Percentiles rank a stretch among this genome's conserved stretches.
Conservation (phyloP, 1,140 invertebrate genomes). For the Eurosta solidaginis region DNA sequence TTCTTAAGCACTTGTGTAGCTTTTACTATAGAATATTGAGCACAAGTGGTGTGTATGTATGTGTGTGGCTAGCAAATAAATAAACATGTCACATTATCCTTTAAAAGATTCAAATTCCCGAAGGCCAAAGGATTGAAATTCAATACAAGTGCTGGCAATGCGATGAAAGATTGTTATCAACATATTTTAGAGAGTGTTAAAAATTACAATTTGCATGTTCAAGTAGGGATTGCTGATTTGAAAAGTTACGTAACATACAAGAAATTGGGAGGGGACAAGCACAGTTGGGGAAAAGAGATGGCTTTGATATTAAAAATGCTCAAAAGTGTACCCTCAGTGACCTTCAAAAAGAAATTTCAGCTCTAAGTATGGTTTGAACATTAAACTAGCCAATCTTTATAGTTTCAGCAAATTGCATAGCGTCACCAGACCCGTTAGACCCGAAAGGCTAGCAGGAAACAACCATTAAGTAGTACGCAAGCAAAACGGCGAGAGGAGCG, state of each 20-base stretch:
- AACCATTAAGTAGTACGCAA: too few relatives aligned
- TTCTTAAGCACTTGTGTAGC: not conserved
- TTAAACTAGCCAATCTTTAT: too few relatives aligned
- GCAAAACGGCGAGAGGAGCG: too few relatives aligned
- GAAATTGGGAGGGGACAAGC: too few relatives aligned
- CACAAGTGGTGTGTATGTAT: not conserved
- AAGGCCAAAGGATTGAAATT: constrained; percentile 1
- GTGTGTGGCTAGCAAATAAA: not conserved
- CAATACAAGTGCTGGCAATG: not conserved
- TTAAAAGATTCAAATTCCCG: not conserved
- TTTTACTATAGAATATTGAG: not conserved
- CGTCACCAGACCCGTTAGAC: too few relatives aligned
- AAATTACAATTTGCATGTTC: constrained; percentile 4
- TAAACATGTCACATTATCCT: constrained; percentile 15
- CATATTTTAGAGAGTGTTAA: constrained; percentile 15
- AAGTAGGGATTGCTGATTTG: not conserved
- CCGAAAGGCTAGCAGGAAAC: too few relatives aligned
- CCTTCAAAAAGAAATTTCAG: too few relatives aligned
- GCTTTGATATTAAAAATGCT: too few relatives aligned
- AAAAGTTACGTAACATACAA: not conserved
- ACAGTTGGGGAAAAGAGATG: not conserved
- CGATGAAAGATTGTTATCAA: not conserved
- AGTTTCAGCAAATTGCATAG: too few relatives aligned
- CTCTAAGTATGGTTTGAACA: too few relatives aligned
- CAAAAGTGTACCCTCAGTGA: too few relatives aligned